These are phyloP conservation scores for Pithys albifrons DNA, from an alignment of 2,113 vertebrate genomes.

Conservation along the genomic window DNA sequence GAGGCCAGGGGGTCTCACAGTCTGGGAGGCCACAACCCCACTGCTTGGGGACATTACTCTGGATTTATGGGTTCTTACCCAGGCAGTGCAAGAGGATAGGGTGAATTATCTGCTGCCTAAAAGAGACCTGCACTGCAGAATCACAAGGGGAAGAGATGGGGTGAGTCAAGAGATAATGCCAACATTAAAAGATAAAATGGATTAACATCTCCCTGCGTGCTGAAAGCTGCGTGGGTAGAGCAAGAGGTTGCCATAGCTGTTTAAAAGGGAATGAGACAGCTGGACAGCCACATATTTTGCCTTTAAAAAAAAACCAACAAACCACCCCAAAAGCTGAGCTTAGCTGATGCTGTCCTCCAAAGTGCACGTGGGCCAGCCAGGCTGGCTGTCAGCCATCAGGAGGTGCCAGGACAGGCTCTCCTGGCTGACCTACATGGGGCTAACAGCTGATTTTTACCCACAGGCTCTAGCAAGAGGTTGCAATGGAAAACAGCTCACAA, in stretches of 20 bases:
- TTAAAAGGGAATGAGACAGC: constrained; percentile 36
- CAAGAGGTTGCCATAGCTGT: constrained; percentile 20
- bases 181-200: constrained; percentile 66
- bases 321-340: constrained; percentile 2
- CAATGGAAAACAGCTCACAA: not conserved
- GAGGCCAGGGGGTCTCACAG: not conserved
- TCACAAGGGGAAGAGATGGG: not conserved
- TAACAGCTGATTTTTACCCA: not conserved
- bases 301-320: not conserved
- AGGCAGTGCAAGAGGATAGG: not conserved
- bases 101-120: constrained; percentile 4
- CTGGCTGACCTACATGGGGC: not conserved
- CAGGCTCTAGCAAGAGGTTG: not conserved
- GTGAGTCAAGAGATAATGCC: constrained; percentile 51
- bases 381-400: not conserved
- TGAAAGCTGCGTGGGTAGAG: constrained; percentile 11
- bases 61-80: not conserved
- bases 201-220: constrained; percentile 28
- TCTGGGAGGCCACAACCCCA: not conserved
- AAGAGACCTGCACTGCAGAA: not conserved
- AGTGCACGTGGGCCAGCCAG: not conserved
- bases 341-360: not conserved
- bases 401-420: not conserved
- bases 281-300: not conserved
- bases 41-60: not conserved